Evolutionary conservation across 1,140 invertebrate species (phyloP), one percentile per base, ranked within the genome.

Genomic region (Drosophila ironensis): DNA sequence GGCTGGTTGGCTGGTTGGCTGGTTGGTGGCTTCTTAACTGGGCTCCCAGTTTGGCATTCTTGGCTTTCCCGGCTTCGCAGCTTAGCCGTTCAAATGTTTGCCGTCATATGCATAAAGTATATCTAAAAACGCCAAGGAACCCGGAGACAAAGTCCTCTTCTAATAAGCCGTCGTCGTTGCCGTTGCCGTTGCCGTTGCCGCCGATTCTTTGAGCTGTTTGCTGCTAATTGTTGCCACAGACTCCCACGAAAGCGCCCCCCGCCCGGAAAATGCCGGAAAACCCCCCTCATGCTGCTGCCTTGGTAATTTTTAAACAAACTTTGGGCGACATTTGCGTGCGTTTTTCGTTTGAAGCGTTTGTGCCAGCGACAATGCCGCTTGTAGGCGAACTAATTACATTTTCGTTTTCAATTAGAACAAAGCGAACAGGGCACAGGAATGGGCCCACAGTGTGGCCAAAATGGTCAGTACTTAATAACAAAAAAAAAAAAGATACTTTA

Each of bases 261-360:
- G 50, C 27, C 20, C 28, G 6, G 2, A 1, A 33, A 12, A n/a
- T 3, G 19, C 28, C 12, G 6, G 20, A 33, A 20, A 12, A 3
- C 11, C n/a, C 5, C 6, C n/a, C 28, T 35, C 14, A 11, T 19
- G 25, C 17, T 28, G 71, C 53, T 75, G 71, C 71, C 72, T 74
- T 74, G 72, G 63, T 74, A 74, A 74, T 74, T 74, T 74, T 74
- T 74, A 74, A 74, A 74, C 72, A 74, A 74, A 74, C 72, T 74
- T 74, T 74, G 63, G n/a, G n/a, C 44, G 72, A 74, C 63, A 74
- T 75, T 72, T 74, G 71, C 54, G 53, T 61, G 54, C 53, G 63
- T 46, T 69, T 74, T 74, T 74, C 72, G 71, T 74, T 74, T 74
- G 72, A 74, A 74, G 72, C 37, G 44, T 41, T 33, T 33, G 11